These are phyloP conservation scores for Lonchura striata DNA, from an alignment of 2,113 vertebrate genomes.

Conservation along the genomic window DNA sequence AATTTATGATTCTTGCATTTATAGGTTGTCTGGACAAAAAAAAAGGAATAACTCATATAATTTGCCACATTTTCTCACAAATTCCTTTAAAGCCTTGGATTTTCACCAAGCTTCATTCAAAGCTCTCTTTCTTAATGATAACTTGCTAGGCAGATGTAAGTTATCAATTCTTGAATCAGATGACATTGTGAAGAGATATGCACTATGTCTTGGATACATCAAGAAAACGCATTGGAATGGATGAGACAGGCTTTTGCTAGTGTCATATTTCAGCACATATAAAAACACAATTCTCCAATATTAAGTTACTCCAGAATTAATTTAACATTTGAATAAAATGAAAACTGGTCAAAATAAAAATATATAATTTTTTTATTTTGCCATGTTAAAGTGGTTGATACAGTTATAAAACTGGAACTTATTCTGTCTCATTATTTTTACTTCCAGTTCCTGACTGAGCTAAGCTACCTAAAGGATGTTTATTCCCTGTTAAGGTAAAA, in stretches of 20 bases:
- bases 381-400: background rate
- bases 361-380: background rate
- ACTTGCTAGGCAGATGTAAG: background rate
- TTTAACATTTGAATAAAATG: background rate
- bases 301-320: background rate
- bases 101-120: background rate
- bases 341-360: background rate
- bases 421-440: background rate
- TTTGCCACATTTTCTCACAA: background rate
- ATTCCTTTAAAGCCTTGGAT: background rate
- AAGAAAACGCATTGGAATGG: background rate
- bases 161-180: background rate
- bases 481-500: background rate
- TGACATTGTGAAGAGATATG: background rate
- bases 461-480: background rate
- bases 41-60: background rate
- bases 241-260: fast-evolving
- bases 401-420: background rate
- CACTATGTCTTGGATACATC: background rate
- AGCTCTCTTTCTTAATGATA: background rate
- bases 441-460: background rate
- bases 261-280: background rate
- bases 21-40: background rate
- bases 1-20: background rate
- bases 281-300: background rate